Percentiles rank a stretch among this genome's conserved stretches.
These are phyloP conservation scores for Oncorhynchus tshawytscha DNA, from an alignment of 2,113 vertebrate genomes.

Conservation along the genomic window DNA sequence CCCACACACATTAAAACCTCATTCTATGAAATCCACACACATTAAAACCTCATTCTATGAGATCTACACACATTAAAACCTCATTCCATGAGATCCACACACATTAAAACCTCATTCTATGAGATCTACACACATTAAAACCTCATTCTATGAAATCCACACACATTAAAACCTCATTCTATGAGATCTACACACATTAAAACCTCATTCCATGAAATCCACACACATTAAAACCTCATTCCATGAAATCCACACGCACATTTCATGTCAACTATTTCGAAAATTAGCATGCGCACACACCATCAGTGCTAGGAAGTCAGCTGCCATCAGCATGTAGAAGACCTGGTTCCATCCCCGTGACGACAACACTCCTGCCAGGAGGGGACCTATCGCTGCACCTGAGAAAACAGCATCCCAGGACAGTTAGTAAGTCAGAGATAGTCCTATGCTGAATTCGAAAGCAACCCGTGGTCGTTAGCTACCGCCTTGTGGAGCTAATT, in stretches of 20 bases:
- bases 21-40: not conserved
- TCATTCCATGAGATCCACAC: not conserved
- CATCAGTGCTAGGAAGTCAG: slow-evolving; percentile 85
- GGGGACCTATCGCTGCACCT: slow-evolving; percentile 90
- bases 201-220: not conserved
- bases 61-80: not conserved
- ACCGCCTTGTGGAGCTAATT: too few relatives aligned
- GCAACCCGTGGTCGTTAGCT: not conserved
- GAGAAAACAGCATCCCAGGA: not conserved
- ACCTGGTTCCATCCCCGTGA: slow-evolving; percentile 86
- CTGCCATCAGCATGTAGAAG: slow-evolving; percentile 93
- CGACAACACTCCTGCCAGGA: slow-evolving; percentile 88
- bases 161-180: not conserved
- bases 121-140: not conserved
- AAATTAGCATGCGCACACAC: slow-evolving; percentile 60
- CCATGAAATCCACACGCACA: not conserved
- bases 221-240: not conserved
- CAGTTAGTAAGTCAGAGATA: not conserved
- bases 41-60: not conserved
- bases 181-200: not conserved
- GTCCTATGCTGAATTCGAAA: not conserved
- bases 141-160: not conserved
- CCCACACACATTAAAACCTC: not conserved
- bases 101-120: not conserved
- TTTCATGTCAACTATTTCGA: too few relatives aligned